Conservation (phyloP, 2,797 vertebrate genomes). For the Squalus acanthias region DNA sequence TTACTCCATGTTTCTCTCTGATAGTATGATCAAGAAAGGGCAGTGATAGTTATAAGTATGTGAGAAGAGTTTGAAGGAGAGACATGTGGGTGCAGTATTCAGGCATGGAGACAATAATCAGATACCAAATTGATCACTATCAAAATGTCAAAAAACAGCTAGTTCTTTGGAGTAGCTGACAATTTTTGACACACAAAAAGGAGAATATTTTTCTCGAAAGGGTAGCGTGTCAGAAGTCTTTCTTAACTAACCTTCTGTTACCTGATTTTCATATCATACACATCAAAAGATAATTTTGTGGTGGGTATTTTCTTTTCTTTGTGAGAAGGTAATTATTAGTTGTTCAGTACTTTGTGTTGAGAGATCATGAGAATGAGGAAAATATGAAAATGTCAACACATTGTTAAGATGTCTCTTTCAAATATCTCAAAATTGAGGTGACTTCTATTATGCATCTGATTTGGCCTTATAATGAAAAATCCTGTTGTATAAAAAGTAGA, state of each 20-base stretch:
- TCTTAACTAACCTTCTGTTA: not conserved
- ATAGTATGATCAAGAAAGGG: not conserved
- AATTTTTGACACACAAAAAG: not conserved
- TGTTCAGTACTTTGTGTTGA: not conserved
- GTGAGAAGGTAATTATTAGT: not conserved
- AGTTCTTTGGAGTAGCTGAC: not conserved
- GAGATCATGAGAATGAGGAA: not conserved
- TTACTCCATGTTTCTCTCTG: not conserved
- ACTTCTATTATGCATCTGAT: not conserved
- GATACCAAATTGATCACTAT: not conserved
- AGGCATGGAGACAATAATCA: not conserved
- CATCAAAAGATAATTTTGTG: not conserved
- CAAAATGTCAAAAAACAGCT: not conserved
- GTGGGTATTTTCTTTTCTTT: not conserved
- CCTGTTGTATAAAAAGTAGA: not conserved
- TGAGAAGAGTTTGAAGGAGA: not conserved
- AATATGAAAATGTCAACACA: not conserved
- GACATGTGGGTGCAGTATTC: not conserved
- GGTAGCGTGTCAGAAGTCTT: not conserved
- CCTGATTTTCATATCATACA: not conserved
- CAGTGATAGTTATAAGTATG: not conserved
- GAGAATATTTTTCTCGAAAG: not conserved
- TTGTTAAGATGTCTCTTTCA: not conserved
- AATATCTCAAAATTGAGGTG: not conserved
- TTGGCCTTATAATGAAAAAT: not conserved